Conservation (phyloP, 2,113 vertebrate species). For the Thomomys bottae region DNA sequence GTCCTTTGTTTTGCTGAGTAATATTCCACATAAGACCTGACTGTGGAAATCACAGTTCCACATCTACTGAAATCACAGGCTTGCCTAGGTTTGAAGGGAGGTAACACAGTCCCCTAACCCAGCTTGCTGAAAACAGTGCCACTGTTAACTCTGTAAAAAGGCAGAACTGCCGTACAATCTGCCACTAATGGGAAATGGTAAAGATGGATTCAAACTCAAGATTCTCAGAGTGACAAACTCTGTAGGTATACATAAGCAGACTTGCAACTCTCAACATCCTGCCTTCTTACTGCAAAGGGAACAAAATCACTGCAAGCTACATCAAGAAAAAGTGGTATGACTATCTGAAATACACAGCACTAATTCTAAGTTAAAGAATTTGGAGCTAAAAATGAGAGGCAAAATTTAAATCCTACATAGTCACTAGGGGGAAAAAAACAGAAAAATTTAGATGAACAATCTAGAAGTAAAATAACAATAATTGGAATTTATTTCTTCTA, state of each 20-base stretch:
- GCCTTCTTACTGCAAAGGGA: background rate
- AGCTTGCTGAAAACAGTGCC: background rate
- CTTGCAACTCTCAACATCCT: too few relatives aligned
- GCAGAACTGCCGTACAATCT: background rate
- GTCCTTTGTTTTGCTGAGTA: background rate
- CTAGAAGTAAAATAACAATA: background rate
- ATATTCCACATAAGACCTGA: background rate
- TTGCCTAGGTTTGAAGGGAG: background rate
- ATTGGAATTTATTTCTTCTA: background rate
- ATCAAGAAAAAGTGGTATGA: background rate
- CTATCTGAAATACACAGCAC: background rate
- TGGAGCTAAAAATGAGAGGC: background rate
- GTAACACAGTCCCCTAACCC: background rate
- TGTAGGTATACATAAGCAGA: too few relatives aligned
- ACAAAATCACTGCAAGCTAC: background rate
- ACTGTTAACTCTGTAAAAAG: background rate
- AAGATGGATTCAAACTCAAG: background rate
- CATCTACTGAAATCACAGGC: background rate
- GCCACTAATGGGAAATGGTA: background rate
- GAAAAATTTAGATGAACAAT: background rate
- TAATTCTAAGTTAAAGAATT: background rate
- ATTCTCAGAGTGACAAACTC: background rate
- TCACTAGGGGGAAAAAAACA: background rate
- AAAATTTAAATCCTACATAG: background rate
- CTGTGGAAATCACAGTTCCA: background rate